These are phyloP conservation scores for Perca flavescens DNA, from an alignment of 2,113 vertebrate genomes.

Conservation along the genomic window DNA sequence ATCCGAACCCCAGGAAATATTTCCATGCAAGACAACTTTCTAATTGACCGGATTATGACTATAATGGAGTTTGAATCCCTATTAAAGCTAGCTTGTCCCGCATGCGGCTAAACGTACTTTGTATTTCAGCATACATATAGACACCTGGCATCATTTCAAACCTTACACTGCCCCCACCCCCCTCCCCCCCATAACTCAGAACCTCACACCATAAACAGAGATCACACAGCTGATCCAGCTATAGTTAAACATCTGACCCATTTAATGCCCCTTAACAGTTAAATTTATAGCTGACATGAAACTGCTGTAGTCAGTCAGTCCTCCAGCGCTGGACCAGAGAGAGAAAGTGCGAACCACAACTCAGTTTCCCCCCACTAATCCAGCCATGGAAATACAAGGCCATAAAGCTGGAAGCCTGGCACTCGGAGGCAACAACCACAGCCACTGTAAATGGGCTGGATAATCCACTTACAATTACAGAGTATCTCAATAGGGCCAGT, in stretches of 20 bases:
- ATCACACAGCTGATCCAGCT: constrained; percentile 72
- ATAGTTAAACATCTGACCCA: constrained; percentile 75
- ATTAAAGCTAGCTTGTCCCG: background rate
- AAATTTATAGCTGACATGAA: constrained; percentile 74
- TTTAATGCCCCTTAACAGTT: constrained; percentile 71
- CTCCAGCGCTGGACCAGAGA: constrained; percentile 34
- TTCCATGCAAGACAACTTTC: constrained; percentile 41
- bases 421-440: constrained; percentile 74
- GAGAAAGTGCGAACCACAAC: constrained; percentile 58
- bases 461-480: constrained; percentile 75
- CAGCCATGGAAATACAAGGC: constrained; percentile 79
- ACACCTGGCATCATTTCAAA: constrained; percentile 64
- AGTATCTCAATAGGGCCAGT: constrained; percentile 21
- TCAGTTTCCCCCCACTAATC: constrained; percentile 66
- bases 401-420: constrained; percentile 75
- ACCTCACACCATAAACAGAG: constrained; percentile 63
- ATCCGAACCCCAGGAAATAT: constrained; percentile 39
- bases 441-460: constrained; percentile 79
- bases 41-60: constrained; percentile 41
- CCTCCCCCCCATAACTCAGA: constrained; percentile 56
- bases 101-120: constrained; percentile 13
- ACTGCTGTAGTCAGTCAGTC: constrained; percentile 54
- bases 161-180: constrained; percentile 27
- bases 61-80: constrained; percentile 30
- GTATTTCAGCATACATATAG: constrained; percentile 28